Percentiles rank a stretch among this genome's conserved stretches.
phyloP scores from a whole-genome alignment of 2,797 vertebrate species.

The Sphenodon punctatus region DNA sequence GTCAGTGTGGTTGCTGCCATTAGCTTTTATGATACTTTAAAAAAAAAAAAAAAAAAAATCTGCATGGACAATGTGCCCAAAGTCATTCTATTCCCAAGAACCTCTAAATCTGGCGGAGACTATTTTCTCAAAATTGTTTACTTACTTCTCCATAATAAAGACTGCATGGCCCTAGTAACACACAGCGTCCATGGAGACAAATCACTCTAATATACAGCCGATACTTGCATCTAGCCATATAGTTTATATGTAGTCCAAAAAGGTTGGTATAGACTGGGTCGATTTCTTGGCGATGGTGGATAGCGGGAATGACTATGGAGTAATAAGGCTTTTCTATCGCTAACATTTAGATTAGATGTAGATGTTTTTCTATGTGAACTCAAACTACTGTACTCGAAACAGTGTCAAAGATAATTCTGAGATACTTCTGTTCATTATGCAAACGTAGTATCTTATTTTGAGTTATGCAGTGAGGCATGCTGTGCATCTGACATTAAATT shows the following conservation, averaged over 20 bases:
- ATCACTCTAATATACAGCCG: accelerated
- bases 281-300: too few relatives aligned
- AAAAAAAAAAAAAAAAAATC: too few relatives aligned
- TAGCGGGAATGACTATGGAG: too few relatives aligned
- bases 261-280: accelerated
- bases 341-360: background rate
- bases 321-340: too few relatives aligned
- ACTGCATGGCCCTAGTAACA: background rate
- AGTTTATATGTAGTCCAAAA: accelerated
- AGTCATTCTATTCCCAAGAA: background rate
- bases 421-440: accelerated
- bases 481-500: background rate
- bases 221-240: accelerated
- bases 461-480: background rate
- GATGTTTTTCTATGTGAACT: background rate
- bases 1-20: background rate
- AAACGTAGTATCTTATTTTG: accelerated
- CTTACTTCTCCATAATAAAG: too few relatives aligned
- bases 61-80: background rate
- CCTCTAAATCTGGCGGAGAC: background rate
- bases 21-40: background rate
- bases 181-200: accelerated
- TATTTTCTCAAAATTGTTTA: background rate
- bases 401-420: background rate
- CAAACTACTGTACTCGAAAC: background rate